Base-by-base conservation (phyloP, 2,888 invertebrate species). In the Cylloceria caligata region DNA sequence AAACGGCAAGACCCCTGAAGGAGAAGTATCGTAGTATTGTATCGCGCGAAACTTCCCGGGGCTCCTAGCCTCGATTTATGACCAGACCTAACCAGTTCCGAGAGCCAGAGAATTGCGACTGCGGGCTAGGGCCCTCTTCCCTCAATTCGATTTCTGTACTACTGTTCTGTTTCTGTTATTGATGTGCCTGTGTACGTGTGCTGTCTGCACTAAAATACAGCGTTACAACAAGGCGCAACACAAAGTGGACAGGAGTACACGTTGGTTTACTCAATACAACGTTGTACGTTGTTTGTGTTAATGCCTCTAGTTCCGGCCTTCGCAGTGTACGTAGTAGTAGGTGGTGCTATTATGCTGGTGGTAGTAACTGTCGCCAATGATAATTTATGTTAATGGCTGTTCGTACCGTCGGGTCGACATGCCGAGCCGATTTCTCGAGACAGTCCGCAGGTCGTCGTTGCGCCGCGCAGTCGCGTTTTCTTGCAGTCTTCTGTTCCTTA, bases 311-410 rank as follows among this genome's bases (percentile, higher is more conserved):
- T 74, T 3, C 45, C 19, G 74, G 16, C 64, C 45, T 68, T 85
- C 16, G 71, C 72, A 76, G 73, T 69, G 64, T 83, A 74, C 80
- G 83, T 30, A 4, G 5, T 30, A n/a, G 72, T 80, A 81, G 84
- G 84, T 83, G 85, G 85, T 87, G 80, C 69, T 21, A 67, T 57
- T 75, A 39, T 36, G 71, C 82, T 80, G 84, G 90, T 89, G 87
- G 90, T 89, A 86, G 90, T 90, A 91, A 94, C 94, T 94, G 94
- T 94, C 94, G 93, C 94, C 94, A 93, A 93, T 93, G 94, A 94
- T 94, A 94, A 94, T 94, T 94, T 93, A 93, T 93, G 92, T 91
- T 93, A 93, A 93, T 92, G 92, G 91, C 89, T 88, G 89, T 89
- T 90, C 88, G 89, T 89, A 89, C 88, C 88, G 90, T 85, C 87